phyloP scores from a whole-genome alignment of 2,113 vertebrate genomes.

The Oreochromis aureus region DNA sequence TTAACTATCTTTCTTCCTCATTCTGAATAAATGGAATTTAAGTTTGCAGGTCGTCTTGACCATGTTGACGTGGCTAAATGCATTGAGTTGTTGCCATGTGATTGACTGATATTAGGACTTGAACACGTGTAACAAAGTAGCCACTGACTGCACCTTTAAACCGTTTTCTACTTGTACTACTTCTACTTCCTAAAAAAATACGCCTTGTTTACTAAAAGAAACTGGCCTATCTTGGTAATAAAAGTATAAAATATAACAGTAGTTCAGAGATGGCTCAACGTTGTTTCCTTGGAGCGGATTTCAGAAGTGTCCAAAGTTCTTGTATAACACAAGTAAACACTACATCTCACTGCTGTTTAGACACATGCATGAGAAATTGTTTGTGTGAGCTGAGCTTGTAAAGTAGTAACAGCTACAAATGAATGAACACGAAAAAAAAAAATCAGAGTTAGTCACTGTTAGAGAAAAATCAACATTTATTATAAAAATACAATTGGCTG shows the following conservation, averaged over 20 bases:
- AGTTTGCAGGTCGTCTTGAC: background rate
- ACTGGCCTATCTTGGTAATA: background rate
- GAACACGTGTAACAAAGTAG: background rate
- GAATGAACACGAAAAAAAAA: background rate
- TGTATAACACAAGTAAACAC: background rate
- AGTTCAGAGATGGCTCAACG: background rate
- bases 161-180: fast-evolving
- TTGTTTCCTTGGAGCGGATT: background rate
- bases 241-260: background rate
- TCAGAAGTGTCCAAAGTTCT: background rate
- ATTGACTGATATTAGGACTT: background rate
- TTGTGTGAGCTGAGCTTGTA: background rate
- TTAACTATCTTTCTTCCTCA: background rate
- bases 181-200: background rate
- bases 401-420: background rate
- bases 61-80: background rate
- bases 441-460: background rate
- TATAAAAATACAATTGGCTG: slow-evolving; percentile 39
- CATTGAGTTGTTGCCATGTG: background rate
- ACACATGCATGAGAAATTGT: background rate
- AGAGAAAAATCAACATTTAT: slow-evolving; percentile 50
- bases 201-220: fast-evolving
- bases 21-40: background rate
- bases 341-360: background rate
- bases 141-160: background rate